Base-by-base conservation (phyloP, 2,888 invertebrate species). In the Phyllotreta striolata region DNA sequence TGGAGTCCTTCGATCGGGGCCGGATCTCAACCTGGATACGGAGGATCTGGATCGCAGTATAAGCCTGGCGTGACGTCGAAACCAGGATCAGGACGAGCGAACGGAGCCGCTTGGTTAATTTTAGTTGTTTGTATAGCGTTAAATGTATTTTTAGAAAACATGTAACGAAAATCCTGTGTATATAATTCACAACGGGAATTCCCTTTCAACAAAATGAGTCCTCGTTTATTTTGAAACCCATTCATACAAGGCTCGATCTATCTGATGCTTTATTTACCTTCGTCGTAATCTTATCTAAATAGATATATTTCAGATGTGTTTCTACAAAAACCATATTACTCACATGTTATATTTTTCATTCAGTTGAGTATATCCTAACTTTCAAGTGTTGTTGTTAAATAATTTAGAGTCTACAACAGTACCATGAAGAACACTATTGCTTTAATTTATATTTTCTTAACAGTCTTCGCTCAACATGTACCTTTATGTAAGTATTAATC, bases 281-380 rank as follows among this genome's bases (percentile, higher is more conserved):
- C 38, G 38, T 10, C 38, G 38, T 52, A 52, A 52, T 52, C 52
- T 52, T 38, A 52, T 52, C 37, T 9, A 6, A 49, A 6, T 8
- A 5, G 35, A 6, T 3, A 49, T 5, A 7, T 14, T 12, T 3
- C 14, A 47, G 6, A 34, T 24, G 35, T 49, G 6, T 9, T 49
- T 34, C 34, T 49, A n/a, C n/a, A n/a, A n/a, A n/a, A n/a, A n/a
- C n/a, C n/a, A n/a, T n/a, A n/a, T n/a, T n/a, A n/a, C n/a, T n/a
- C 24, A 24, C 24, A 24, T 4, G 4, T 24, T 24, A n/a, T n/a
- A n/a, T n/a, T 24, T 24, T 24, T 24, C 24, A 24, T 24, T 24
- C 24, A n/a, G 24, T 24, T 24, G 24, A 3, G 4, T 24, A 4
- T 24, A 3, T 24, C 2, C 24, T 3, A 24, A 24, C n/a, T n/a